Conservation (phyloP, 2,888 invertebrate species). For the Coecobrya sp. region DNA sequence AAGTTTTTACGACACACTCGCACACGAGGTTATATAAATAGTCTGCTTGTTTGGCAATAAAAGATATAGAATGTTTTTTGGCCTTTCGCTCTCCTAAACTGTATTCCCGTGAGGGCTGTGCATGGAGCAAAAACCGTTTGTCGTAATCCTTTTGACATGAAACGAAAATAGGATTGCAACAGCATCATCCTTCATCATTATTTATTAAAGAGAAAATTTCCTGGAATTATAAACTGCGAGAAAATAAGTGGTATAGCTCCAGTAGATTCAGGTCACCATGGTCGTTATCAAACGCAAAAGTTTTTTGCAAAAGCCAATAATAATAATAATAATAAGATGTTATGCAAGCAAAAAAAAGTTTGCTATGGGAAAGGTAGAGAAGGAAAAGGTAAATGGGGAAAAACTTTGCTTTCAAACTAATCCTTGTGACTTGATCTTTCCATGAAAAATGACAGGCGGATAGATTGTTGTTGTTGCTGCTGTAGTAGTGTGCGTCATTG, state of each 20-base stretch:
- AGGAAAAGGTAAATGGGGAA: too few relatives aligned
- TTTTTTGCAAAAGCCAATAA: background rate
- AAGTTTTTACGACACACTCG: too few relatives aligned
- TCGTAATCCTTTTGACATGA: background rate
- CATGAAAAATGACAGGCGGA: too few relatives aligned
- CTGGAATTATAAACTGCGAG: background rate
- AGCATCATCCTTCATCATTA: background rate
- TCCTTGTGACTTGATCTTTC: too few relatives aligned
- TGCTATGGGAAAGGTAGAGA: background rate
- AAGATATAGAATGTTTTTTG: too few relatives aligned
- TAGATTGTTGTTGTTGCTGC: too few relatives aligned
- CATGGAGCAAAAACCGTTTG: background rate
- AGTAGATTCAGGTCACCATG: background rate
- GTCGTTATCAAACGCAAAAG: background rate
- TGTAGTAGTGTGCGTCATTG: too few relatives aligned
- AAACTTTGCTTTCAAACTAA: background rate
- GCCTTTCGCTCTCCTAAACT: too few relatives aligned
- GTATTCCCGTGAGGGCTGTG: too few relatives aligned
- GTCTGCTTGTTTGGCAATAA: too few relatives aligned
- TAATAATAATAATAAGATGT: conserved; percentile 36
- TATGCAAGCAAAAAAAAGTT: conserved; percentile 17
- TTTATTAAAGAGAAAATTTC: background rate
- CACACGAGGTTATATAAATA: too few relatives aligned
- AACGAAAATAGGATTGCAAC: background rate
- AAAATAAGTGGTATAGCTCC: background rate